Evolutionary conservation across 2,888 invertebrate species (phyloP), one percentile per base, ranked within the genome.

Genomic region (Pheosia tremula): DNA sequence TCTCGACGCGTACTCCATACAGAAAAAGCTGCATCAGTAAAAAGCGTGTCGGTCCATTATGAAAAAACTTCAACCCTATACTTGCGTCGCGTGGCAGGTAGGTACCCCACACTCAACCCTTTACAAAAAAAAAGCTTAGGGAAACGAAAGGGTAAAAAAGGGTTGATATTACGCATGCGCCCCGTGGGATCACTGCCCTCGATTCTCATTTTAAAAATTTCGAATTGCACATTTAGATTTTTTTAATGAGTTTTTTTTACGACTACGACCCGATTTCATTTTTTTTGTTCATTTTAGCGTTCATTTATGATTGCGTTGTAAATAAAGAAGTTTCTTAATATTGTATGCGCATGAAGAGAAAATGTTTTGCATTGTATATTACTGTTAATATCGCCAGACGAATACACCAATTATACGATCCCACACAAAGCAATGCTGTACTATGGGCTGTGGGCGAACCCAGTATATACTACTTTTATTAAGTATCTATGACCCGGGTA

Each of bases 131-230:
- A 92, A 82, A 79, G 61, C 86, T 86, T 86, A 76, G 92, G 90
- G 90, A 88, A 87, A 81, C 86, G 88, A 92, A 93, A 89, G 92
- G 92, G 91, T 91, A 88, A 91, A 92, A 90, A 93, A 92, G 93
- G 93, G 93, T 93, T 92, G 88, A 75, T 84, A 87, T 87, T 89
- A 90, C 93, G 93, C 93, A 91, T 93, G 93, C 93, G 93, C 82
- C 80, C 80, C 82, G 75, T 66, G 87, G 89, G 90, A 89, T 86
- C 89, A 89, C 78, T 90, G 90, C 89, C 91, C 93, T 90, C 88
- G 85, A 82, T 84, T 82, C 79, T 86, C 86, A 87, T 90, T 91
- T 90, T 85, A 86, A 88, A 89, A 82, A 87, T 84, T 80, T 80
- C 71, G 75, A 77, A 78, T 69, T 78, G 75, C 76, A 79, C 72